Percentiles rank a stretch among this genome's conserved stretches.
Conservation (phyloP, 2,888 invertebrate species). For the Gordius sp. region DNA sequence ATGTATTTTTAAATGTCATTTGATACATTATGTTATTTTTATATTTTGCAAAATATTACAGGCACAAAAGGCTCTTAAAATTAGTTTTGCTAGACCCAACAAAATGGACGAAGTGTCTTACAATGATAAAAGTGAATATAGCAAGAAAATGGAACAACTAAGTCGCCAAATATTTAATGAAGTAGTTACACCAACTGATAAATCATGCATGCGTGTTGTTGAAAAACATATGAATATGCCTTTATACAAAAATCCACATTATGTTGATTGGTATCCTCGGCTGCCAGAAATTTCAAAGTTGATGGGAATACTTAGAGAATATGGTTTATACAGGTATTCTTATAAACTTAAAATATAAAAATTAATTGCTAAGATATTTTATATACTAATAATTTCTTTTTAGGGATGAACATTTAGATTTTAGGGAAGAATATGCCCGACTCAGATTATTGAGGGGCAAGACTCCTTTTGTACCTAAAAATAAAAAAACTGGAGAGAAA, state of each 20-base stretch:
- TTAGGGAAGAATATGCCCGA: slow-evolving; percentile 9
- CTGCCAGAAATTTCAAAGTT: neutral
- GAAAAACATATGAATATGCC: neutral
- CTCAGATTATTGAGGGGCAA: slow-evolving; percentile 7
- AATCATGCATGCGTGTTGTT: slow-evolving; percentile 3
- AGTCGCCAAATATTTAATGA: slow-evolving; percentile 9
- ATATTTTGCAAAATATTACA: too few species aligned
- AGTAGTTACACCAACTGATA: slow-evolving; percentile 7
- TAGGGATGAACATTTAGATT: slow-evolving; percentile 15
- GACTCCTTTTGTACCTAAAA: neutral
- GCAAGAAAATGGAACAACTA: slow-evolving; percentile 7
- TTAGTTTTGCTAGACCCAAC: too few species aligned
- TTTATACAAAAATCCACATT: neutral
- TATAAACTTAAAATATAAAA: too few species aligned
- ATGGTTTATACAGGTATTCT: slow-evolving; percentile 4
- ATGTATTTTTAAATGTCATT: too few species aligned
- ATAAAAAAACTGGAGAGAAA: slow-evolving; percentile 9
- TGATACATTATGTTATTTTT: too few species aligned
- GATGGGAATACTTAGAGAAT: slow-evolving; percentile 3
- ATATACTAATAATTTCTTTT: too few species aligned
- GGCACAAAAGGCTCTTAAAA: too few species aligned
- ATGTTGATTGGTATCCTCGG: slow-evolving; percentile 9
- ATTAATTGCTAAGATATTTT: too few species aligned
- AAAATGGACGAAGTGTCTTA: too few species aligned
- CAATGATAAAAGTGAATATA: neutral